Percentiles rank a stretch among this genome's conserved stretches.
Evolutionary conservation across 2,888 invertebrate species (phyloP).

Genomic region (Hydrotaea cyrtoneurina): DNA sequence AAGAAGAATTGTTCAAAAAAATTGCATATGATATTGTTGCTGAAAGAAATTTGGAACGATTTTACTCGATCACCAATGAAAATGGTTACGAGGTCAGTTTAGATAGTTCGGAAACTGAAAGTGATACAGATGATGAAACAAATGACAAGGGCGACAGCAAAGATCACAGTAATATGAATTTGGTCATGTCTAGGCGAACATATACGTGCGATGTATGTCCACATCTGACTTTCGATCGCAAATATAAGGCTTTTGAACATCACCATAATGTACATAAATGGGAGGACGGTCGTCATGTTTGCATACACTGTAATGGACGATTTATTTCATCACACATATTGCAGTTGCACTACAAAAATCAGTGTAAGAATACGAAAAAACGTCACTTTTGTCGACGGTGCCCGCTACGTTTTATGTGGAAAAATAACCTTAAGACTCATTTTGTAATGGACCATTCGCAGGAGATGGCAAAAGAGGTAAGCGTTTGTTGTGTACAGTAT

Average conservation of each 20-base stretch:
- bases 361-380: conserved; percentile 77
- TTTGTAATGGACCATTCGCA: conserved; percentile 69
- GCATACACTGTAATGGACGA: conserved; percentile 82
- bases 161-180: background rate
- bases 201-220: conserved; percentile 76
- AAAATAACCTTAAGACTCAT: conserved; percentile 76
- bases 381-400: conserved; percentile 76
- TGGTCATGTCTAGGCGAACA: conserved; percentile 52
- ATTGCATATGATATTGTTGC: conserved; percentile 72
- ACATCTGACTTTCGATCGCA: conserved; percentile 72
- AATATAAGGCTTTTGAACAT: conserved; percentile 76
- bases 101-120: conserved; percentile 73
- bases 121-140: conserved; percentile 62
- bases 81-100: conserved; percentile 77
- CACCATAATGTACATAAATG: conserved; percentile 76
- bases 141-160: conserved; percentile 17
- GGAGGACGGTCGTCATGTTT: conserved; percentile 82
- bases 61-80: conserved; percentile 79
- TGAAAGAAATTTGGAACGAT: conserved; percentile 72
- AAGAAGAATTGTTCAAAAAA: conserved; percentile 68
- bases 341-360: conserved; percentile 81
- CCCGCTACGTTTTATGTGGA: conserved; percentile 78
- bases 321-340: conserved; percentile 82
- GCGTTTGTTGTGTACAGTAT: conserved; percentile 2
- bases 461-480: conserved; percentile 61